Conservation (phyloP, 64 coral and sea anemone genomes). For the Trachythela sp. region DNA sequence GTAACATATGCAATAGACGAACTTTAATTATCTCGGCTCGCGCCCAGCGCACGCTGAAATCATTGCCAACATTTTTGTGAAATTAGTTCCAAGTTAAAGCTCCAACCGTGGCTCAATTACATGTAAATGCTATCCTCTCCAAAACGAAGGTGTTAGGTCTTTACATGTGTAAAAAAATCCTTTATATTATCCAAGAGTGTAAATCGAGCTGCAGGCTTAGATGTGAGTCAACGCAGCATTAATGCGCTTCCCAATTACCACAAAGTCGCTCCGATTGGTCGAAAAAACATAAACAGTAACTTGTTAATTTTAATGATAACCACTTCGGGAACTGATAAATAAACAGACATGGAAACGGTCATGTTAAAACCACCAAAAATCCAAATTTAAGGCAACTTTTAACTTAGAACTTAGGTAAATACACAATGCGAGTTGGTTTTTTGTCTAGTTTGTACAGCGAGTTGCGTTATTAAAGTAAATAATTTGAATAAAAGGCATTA, state of each 20-base stretch:
- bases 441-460: background rate
- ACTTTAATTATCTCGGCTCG: background rate
- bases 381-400: background rate
- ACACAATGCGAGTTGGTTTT: background rate
- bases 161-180: background rate
- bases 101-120: background rate
- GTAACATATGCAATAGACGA: background rate
- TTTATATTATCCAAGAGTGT: background rate
- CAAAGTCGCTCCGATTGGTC: background rate
- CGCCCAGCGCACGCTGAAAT: background rate
- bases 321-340: background rate
- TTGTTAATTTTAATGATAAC: slow-evolving; percentile 20
- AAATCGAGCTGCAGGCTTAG: background rate
- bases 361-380: background rate
- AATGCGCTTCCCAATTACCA: background rate
- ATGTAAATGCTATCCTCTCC: background rate
- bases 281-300: background rate
- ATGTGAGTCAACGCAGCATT: background rate
- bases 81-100: background rate
- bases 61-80: background rate
- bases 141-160: background rate
- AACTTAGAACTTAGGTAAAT: background rate
- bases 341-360: background rate
- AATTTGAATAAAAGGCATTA: slow-evolving; percentile 18
- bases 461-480: background rate